These are phyloP conservation scores for Cryptus viduatorius DNA, from an alignment of 2,888 invertebrate species.

Conservation along the genomic window DNA sequence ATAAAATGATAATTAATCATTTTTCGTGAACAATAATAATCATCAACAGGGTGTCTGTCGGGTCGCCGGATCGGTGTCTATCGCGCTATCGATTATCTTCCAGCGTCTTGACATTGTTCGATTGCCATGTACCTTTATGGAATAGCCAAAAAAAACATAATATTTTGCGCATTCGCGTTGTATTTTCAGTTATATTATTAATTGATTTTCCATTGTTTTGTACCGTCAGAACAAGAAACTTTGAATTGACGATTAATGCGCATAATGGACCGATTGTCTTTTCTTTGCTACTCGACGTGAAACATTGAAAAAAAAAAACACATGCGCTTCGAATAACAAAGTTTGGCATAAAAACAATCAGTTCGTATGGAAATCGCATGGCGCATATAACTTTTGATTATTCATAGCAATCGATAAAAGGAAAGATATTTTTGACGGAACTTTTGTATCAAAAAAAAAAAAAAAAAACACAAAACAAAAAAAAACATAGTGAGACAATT, in stretches of 20 bases:
- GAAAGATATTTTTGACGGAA: conserved; percentile 80
- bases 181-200: conserved; percentile 10
- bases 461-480: conserved; percentile 56
- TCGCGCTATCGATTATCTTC: conserved; percentile 50
- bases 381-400: conserved; percentile 52
- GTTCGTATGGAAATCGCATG: conserved; percentile 39
- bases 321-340: not conserved
- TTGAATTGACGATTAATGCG: conserved; percentile 25
- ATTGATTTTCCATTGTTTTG: conserved; percentile 16
- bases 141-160: conserved; percentile 34
- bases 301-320: too few relatives aligned
- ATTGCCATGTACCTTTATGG: conserved; percentile 54
- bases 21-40: conserved; percentile 31
- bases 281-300: too few relatives aligned
- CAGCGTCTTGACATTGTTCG: conserved; percentile 53
- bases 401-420: conserved; percentile 73
- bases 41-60: conserved; percentile 48
- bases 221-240: conserved; percentile 23
- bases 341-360: conserved; percentile 8
- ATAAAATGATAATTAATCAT: conserved; percentile 1
- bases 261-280: conserved; percentile 8
- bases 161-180: conserved; percentile 30
- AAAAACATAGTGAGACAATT: conserved; percentile 71
- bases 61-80: conserved; percentile 47
- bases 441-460: conserved; percentile 75